Percentiles rank a stretch among this genome's conserved stretches.
These are phyloP conservation scores for Intellagama lesueurii DNA, from an alignment of 2,797 vertebrate species.

Conservation along the genomic window DNA sequence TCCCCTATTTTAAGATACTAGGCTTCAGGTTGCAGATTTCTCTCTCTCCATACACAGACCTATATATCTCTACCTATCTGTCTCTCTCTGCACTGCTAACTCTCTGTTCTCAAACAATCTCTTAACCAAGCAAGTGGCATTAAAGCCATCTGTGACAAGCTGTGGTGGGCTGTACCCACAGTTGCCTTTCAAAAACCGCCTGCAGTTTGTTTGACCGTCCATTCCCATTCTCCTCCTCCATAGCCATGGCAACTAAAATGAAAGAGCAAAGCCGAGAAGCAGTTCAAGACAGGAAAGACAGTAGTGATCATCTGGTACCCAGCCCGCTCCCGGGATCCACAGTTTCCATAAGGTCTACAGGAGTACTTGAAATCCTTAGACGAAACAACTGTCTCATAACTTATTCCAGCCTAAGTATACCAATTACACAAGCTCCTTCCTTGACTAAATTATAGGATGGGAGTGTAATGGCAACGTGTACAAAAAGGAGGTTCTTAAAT, in stretches of 20 bases:
- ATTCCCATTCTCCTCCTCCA: conserved; percentile 12
- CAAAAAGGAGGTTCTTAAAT: background rate
- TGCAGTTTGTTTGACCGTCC: conserved; percentile 41
- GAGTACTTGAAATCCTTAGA: background rate
- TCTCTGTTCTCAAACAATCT: background rate
- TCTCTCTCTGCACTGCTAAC: background rate
- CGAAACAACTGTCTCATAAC: background rate
- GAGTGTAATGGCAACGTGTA: background rate
- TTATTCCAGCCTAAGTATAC: background rate
- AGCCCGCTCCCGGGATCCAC: background rate
- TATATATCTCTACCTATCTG: too few species aligned
- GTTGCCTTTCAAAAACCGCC: conserved; percentile 35
- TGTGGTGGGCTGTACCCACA: background rate
- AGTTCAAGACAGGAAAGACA: background rate
- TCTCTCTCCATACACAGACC: background rate
- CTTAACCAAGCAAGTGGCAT: background rate
- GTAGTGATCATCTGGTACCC: background rate
- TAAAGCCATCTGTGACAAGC: conserved; percentile 18
- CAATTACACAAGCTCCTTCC: background rate
- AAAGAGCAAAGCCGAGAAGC: background rate
- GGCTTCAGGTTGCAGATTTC: background rate
- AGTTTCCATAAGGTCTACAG: background rate
- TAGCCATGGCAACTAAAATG: conserved; percentile 27
- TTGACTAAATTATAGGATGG: background rate
- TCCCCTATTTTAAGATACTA: background rate